Evolutionary conservation across 2,888 invertebrate species (phyloP).

Genomic region (Drosophila meridionalis): DNA sequence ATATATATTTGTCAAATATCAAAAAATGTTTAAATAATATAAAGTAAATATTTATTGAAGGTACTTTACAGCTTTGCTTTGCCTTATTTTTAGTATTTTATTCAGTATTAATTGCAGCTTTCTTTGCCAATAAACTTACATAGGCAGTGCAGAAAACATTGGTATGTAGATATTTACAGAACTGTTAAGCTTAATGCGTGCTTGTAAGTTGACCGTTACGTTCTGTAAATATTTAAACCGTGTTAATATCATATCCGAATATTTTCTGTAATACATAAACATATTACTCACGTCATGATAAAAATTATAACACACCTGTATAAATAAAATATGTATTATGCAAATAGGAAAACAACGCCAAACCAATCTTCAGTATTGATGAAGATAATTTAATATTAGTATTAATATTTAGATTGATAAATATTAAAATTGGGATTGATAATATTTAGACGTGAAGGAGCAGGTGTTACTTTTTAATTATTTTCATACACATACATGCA

Average conservation of each 20-base stretch:
- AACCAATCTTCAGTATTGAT: not conserved
- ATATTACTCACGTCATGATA: no score
- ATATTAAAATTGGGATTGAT: not conserved
- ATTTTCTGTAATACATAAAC: no score
- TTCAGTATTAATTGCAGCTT: not conserved
- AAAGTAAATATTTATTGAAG: not conserved
- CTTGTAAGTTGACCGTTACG: constrained; percentile 5
- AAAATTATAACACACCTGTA: not conserved
- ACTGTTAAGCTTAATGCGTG: not conserved
- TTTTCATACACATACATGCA: no score
- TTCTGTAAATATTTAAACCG: constrained; percentile 1
- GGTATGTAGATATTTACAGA: not conserved
- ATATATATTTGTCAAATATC: not conserved
- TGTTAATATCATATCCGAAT: no score
- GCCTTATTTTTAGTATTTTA: not conserved
- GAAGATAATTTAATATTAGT: not conserved
- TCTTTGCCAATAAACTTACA: not conserved
- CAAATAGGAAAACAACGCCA: not conserved
- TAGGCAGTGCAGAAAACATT: not conserved
- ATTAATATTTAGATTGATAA: not conserved
- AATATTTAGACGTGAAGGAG: not conserved
- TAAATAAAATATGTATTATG: not conserved
- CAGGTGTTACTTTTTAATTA: not conserved
- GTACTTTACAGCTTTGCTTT: not conserved
- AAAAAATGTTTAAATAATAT: not conserved